Evolutionary conservation across 2,888 invertebrate species (phyloP), one percentile per base, ranked within the genome.

Genomic region (Rosalia funebris): DNA sequence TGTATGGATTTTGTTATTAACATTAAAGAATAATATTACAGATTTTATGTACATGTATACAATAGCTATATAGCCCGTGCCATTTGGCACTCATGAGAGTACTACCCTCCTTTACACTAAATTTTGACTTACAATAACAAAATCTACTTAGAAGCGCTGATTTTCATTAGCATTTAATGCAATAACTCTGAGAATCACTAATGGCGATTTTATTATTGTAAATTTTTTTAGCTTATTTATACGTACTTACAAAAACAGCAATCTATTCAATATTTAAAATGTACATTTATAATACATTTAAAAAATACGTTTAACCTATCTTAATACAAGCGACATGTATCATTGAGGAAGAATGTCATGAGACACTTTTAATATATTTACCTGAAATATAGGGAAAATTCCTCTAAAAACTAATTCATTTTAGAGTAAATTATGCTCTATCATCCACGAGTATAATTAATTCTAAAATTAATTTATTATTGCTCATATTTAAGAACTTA

Each of bases 21-120:
- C 77, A 79, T 78, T 79, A 79, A 73, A 76, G 76, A 78, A 77
- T 77, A 77, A 78, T 75, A 78, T 77, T 77, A 78, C 77, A 75
- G 71, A 72, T 74, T 74, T 74, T 75, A 76, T 79, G 72, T 79
- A 80, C 79, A 79, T 75, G 73, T 78, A 78, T 79, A 79, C 78
- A 79, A 74, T 75, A 71, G 70, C 70, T 72, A 73, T 70, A 74
- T 74, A 75, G 69, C 64, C 74, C 68, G 75, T 73, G 74, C 75
- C 75, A 73, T 73, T 77, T 76, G 77, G 77, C 77, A 76, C 76
- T 70, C 73, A 70, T 76, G 76, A 77, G 77, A 77, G 68, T 68
- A 68, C 66, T 63, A 59, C 63, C 68, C 68, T 68, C 68, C 66
- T 44, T 58, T 56, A 61, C 62, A 62, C 62, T 16, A 46, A 57